Evolutionary conservation across 2,797 vertebrate genomes (phyloP).

Genomic region (Numenius phaeopus): DNA sequence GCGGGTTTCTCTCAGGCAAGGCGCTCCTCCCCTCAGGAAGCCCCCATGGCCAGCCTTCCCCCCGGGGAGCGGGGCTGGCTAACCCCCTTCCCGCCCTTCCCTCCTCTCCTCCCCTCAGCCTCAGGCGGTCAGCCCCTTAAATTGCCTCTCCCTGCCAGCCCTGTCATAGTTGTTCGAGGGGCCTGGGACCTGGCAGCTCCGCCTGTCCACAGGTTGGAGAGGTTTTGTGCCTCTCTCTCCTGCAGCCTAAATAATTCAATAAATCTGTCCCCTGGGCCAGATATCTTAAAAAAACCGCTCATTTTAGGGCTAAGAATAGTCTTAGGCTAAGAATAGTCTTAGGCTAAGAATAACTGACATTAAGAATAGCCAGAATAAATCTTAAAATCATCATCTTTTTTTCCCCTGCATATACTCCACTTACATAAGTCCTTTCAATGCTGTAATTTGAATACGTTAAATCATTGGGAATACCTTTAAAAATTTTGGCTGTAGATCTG

Average conservation of each 20-base stretch:
- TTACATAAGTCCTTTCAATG: neutral
- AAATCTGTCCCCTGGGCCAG: neutral
- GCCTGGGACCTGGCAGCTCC: neutral
- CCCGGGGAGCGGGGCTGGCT: neutral
- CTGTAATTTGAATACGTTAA: neutral
- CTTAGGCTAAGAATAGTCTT: conserved; percentile 9
- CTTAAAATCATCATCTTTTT: neutral
- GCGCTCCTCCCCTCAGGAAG: neutral
- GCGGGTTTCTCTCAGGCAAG: neutral
- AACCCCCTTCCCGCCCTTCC: neutral
- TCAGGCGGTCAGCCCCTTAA: neutral
- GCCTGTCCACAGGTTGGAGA: neutral
- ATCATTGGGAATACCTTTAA: neutral
- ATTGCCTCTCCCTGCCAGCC: neutral
- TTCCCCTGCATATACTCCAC: neutral
- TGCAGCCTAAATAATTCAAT: neutral
- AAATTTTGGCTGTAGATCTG: neutral
- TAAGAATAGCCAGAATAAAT: neutral
- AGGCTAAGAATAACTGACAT: conserved; percentile 2
- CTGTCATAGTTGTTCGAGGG: neutral
- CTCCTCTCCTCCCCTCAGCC: neutral
- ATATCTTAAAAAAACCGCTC: neutral
- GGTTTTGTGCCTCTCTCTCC: neutral
- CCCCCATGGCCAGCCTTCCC: neutral
- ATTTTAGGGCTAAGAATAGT: conserved; percentile 12